These are phyloP conservation scores for Rotaria macrura DNA, from an alignment of 2,888 invertebrate genomes.

Conservation along the genomic window DNA sequence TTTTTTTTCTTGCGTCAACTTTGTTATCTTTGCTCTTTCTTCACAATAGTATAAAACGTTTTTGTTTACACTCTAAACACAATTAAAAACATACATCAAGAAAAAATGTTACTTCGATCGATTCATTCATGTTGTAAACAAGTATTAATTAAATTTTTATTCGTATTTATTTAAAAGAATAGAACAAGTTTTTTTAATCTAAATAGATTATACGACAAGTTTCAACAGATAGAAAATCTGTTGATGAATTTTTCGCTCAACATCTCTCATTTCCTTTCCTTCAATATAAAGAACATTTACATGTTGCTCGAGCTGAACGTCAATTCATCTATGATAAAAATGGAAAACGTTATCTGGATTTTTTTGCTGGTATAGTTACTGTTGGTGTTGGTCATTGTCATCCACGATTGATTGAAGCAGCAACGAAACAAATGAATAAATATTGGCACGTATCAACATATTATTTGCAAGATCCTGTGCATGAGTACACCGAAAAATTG, in stretches of 20 bases:
- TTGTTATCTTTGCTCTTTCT: no score
- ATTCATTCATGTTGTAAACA: not conserved
- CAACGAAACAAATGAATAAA: constrained; percentile 65
- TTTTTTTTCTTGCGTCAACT: no score
- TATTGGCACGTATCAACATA: constrained; percentile 86
- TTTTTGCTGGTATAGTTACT: constrained; percentile 91
- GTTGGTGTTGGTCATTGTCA: constrained; percentile 94
- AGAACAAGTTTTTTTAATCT: not conserved
- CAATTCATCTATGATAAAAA: constrained; percentile 81
- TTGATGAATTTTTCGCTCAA: not conserved
- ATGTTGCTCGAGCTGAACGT: constrained; percentile 55
- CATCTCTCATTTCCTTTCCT: not conserved
- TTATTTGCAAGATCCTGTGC: constrained; percentile 76
- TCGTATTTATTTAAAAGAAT: no score
- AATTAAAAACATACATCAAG: not conserved
- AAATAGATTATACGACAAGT: not conserved
- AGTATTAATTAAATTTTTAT: not conserved
- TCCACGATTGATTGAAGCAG: constrained; percentile 76
- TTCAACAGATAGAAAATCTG: not conserved
- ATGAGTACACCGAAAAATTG: constrained; percentile 76
- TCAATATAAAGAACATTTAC: constrained; percentile 26
- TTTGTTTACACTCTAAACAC: not conserved
- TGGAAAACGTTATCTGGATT: constrained; percentile 77
- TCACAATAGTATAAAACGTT: no score
- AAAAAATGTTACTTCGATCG: not conserved